Percentiles rank a stretch among this genome's conserved stretches.
phyloP scores from a whole-genome alignment of 2,113 vertebrate species.

The Oncorhynchus keta region DNA sequence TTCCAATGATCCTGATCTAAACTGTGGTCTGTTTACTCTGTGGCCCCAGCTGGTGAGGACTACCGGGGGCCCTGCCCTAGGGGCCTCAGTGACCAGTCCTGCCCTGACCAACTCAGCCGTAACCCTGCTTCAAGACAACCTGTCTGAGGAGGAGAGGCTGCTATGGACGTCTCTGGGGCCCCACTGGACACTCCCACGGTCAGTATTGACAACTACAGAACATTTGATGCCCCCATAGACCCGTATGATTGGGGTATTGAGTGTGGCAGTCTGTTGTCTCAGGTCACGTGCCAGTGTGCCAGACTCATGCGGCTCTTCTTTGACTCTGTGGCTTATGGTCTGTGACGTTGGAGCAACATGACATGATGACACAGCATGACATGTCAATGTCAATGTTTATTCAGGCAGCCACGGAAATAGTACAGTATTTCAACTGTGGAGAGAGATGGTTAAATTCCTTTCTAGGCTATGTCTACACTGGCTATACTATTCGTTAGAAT shows the following conservation, averaged over 20 bases:
- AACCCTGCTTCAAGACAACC: constrained; percentile 70
- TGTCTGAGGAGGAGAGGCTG: constrained; percentile 70
- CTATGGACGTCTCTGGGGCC: constrained; percentile 83
- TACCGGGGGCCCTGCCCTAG: constrained; percentile 77
- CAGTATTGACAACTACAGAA: constrained; percentile 20
- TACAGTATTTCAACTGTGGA: not conserved
- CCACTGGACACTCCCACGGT: constrained; percentile 81
- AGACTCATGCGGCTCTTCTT: too few species aligned
- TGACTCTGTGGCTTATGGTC: too few species aligned
- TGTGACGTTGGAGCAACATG: not conserved
- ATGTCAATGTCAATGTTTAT: not conserved
- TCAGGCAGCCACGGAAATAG: not conserved
- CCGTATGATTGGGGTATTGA: too few species aligned
- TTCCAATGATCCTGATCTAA: not conserved
- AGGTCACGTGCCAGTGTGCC: not conserved
- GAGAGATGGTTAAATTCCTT: not conserved
- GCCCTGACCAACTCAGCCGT: constrained; percentile 80
- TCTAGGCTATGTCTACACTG: not conserved
- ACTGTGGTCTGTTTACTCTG: constrained; percentile 17
- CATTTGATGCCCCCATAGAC: not conserved
- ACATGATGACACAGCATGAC: not conserved
- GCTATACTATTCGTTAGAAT: not conserved
- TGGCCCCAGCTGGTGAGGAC: constrained; percentile 79
- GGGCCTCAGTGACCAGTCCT: constrained; percentile 73
- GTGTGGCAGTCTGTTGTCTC: not conserved